Percentiles rank a stretch among this genome's conserved stretches.
Evolutionary conservation across 2,888 invertebrate genomes (phyloP).

Genomic region (Trilocha varians): DNA sequence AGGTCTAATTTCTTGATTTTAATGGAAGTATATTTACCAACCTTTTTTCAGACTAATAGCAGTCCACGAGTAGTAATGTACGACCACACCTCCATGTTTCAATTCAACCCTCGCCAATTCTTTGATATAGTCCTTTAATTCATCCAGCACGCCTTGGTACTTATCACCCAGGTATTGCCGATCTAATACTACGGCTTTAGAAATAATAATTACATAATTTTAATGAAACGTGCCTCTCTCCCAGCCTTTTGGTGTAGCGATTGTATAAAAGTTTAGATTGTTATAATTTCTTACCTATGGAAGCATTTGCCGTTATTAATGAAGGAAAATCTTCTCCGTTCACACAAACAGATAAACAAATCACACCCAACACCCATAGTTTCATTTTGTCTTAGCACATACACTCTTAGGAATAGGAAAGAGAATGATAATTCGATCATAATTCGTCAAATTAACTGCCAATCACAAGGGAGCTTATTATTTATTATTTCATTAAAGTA

Average conservation of each 20-base stretch:
- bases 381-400: slow-evolving; percentile 36
- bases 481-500: slow-evolving; percentile 32
- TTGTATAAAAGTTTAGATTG: too few relatives aligned
- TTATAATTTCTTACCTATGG: slow-evolving; percentile 77
- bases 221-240: too few relatives aligned
- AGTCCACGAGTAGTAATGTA: slow-evolving; percentile 79
- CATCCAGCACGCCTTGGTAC: slow-evolving; percentile 68
- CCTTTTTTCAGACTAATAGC: slow-evolving; percentile 81
- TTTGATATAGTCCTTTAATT: slow-evolving; percentile 76
- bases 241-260: too few relatives aligned
- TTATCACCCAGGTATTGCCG: slow-evolving; percentile 76
- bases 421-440: slow-evolving; percentile 39
- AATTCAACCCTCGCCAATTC: slow-evolving; percentile 77
- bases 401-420: slow-evolving; percentile 16
- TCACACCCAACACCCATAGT: slow-evolving; percentile 28
- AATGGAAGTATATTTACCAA: too few relatives aligned
- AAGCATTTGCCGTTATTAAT: slow-evolving; percentile 80
- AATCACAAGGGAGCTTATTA: slow-evolving; percentile 17
- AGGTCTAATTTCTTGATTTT: too few relatives aligned
- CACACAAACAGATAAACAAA: slow-evolving; percentile 27
- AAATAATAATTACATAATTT: too few relatives aligned
- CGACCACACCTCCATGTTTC: slow-evolving; percentile 78
- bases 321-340: slow-evolving; percentile 79
- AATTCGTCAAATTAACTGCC: slow-evolving; percentile 27
- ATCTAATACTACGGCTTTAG: slow-evolving; percentile 81